Percentiles rank a stretch among this genome's conserved stretches.
Conservation (phyloP, 2,113 vertebrate genomes). For the Chaetorhynchus papuensis region DNA sequence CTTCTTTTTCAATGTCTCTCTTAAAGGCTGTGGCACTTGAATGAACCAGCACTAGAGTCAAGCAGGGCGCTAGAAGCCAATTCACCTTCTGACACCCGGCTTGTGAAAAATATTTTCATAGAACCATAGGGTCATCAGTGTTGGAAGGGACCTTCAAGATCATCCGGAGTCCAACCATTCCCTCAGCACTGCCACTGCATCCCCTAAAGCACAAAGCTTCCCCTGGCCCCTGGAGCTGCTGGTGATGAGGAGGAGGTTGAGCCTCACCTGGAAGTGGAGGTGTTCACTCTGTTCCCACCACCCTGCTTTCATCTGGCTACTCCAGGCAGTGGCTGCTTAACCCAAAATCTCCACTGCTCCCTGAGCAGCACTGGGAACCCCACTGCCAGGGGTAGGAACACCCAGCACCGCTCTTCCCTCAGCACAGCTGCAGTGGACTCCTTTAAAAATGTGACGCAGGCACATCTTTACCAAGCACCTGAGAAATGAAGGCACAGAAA, state of each 20-base stretch:
- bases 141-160: not conserved
- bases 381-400: not conserved
- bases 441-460: not conserved
- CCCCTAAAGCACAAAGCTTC: not conserved
- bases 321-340: not conserved
- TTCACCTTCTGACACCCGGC: not conserved
- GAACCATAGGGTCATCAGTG: too few species aligned
- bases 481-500: not conserved
- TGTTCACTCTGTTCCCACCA: not conserved
- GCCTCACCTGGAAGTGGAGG: not conserved
- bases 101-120: not conserved
- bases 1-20: not conserved
- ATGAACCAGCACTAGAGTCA: not conserved
- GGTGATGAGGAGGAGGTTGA: not conserved
- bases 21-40: not conserved
- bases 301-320: fast-evolving
- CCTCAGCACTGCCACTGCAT: not conserved
- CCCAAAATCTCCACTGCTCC: not conserved
- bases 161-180: not conserved
- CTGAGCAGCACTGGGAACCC: not conserved
- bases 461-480: not conserved
- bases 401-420: not conserved
- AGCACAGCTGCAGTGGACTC: not conserved
- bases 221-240: not conserved
- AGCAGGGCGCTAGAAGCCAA: not conserved